Evolutionary conservation across 92 coral and sea anemone species (phyloP).

Genomic region (Heliopora coerulea): DNA sequence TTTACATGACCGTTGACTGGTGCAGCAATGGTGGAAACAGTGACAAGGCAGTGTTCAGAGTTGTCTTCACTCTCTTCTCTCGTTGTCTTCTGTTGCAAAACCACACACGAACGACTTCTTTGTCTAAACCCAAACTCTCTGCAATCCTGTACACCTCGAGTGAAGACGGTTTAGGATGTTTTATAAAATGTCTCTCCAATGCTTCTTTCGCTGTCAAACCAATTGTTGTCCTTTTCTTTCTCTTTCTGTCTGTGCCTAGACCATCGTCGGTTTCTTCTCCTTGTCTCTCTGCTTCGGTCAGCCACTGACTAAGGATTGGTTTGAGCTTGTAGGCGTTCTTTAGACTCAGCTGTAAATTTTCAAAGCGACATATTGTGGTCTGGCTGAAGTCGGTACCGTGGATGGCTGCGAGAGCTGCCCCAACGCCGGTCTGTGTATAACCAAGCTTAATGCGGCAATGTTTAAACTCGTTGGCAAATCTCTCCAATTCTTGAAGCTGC

Average conservation of each 20-base stretch:
- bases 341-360: constrained; percentile 32
- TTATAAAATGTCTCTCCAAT: constrained; percentile 83
- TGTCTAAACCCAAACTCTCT: constrained; percentile 84
- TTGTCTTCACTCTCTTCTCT: constrained; percentile 75
- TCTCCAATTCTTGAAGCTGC: constrained; percentile 38
- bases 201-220: constrained; percentile 95
- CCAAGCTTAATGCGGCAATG: constrained; percentile 45
- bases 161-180: constrained; percentile 94
- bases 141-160: constrained; percentile 90
- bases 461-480: constrained; percentile 44
- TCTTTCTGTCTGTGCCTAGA: constrained; percentile 52
- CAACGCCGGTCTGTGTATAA: constrained; percentile 40
- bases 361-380: constrained; percentile 42
- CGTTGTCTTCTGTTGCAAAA: constrained; percentile 98
- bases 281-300: constrained; percentile 41
- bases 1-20: constrained; percentile 35
- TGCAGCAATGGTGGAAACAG: constrained; percentile 28
- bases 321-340: constrained; percentile 40
- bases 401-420: constrained; percentile 36
- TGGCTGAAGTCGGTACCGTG: constrained; percentile 45
- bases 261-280: constrained; percentile 54
- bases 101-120: constrained; percentile 98
- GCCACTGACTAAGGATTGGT: constrained; percentile 38
- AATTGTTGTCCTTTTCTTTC: constrained; percentile 91
- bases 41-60: constrained; percentile 27